phyloP scores from a whole-genome alignment of 2,113 vertebrate genomes.

The Barnardius zonarius region DNA sequence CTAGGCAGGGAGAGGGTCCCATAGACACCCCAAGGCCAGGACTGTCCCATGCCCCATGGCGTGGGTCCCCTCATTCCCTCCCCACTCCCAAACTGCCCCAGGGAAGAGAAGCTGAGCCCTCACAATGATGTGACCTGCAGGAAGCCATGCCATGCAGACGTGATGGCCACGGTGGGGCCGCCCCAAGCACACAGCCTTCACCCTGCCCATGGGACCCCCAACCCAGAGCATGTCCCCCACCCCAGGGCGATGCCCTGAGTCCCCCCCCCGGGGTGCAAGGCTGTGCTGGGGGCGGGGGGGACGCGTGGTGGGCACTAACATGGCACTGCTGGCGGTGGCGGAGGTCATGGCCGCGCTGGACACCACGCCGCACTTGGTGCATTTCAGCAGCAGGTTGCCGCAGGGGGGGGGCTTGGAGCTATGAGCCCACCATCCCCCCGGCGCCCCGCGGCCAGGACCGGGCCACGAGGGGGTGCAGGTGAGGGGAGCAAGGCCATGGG shows the following conservation, averaged over 20 bases:
- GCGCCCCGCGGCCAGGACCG: constrained; percentile 27
- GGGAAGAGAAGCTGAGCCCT: background rate
- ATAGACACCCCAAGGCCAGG: background rate
- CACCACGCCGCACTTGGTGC: constrained; percentile 95
- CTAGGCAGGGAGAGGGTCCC: background rate
- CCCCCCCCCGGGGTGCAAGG: background rate
- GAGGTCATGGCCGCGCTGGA: constrained; percentile 91
- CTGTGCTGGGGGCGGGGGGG: background rate
- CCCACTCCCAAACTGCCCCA: background rate
- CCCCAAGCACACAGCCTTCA: background rate
- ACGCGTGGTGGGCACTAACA: constrained; percentile 83
- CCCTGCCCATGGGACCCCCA: background rate
- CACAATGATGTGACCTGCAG: background rate
- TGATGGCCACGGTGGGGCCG: background rate
- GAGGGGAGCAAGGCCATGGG: constrained; percentile 30
- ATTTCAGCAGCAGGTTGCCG: constrained; percentile 93
- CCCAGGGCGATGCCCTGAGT: background rate
- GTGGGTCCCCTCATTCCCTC: background rate
- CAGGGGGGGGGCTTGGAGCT: constrained; percentile 76
- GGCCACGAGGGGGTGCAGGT: constrained; percentile 42
- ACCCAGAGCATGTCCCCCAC: background rate
- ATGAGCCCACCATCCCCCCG: background rate
- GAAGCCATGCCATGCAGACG: constrained; percentile 29
- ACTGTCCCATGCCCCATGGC: background rate
- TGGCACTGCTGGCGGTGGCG: constrained; percentile 91